Base-by-base conservation (phyloP, 2,888 invertebrate genomes). In the Meganola albula region DNA sequence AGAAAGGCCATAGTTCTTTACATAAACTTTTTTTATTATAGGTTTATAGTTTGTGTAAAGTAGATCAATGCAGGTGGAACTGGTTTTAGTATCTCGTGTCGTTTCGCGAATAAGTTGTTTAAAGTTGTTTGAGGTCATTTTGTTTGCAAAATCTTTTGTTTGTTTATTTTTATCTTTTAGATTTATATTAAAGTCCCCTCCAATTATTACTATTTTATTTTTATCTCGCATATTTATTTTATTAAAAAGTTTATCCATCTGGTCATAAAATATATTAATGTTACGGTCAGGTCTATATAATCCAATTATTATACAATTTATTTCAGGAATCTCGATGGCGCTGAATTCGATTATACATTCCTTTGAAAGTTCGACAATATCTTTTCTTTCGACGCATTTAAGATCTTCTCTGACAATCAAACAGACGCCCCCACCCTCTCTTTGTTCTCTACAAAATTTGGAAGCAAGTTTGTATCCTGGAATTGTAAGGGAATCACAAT, bases 281-380 rank as follows among this genome's bases (percentile, higher is more conserved):
- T 27, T 11, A 3, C 27, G 27, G 21, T 38, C 38, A n/a, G n/a
- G n/a, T 34, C 38, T 31, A 34, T 38, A 34, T 16, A 34, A 25
- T 13, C 34, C 30, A 12, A 34, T 34, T 8, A 38, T 10, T 22
- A 34, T 22, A 24, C 12, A 26, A 28, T 38, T 34, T 10, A 31
- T n/a, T 12, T 38, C 13, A 10, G 33, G 24, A 20, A 38, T 16
- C 11, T 34, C 38, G 21, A 38, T 31, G 7, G 38, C 34, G 21
- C 33, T 27, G 9, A 33, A 24, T 27, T 37, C 37, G 30, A 27
- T 23, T 6, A 23, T 23, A 23, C 6, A 23, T 23, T 23, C 23
- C 9, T 23, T 23, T n/a, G 27, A 27, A n/a, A 18, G 12, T 4
- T 11, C 12, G 12, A n/a, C n/a, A 18, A 27, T 27, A n/a, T 27